Percentiles rank a stretch among this genome's conserved stretches.
Evolutionary conservation across 37 sponge, comb jelly and placozoan species (phyloP).

Genomic region (Agelas oroides): DNA sequence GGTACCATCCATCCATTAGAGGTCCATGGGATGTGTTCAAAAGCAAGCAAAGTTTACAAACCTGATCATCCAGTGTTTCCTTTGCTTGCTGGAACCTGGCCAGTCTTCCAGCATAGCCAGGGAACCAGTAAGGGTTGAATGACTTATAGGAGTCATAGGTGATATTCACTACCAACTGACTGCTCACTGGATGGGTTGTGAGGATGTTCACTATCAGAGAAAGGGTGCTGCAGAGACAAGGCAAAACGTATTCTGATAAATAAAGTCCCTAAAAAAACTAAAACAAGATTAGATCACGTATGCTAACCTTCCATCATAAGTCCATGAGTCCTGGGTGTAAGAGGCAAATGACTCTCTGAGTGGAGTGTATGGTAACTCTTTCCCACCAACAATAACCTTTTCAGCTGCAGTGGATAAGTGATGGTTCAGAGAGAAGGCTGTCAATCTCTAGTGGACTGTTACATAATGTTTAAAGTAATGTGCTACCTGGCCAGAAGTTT

Average conservation of each 20-base stretch:
- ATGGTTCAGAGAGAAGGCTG: background rate
- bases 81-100: conserved; percentile 42
- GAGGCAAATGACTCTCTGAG: conserved; percentile 8
- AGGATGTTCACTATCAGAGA: conserved; percentile 42
- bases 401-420: conserved; percentile 29
- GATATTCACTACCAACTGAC: conserved; percentile 7
- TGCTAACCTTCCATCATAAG: conserved; percentile 74
- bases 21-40: too few species aligned
- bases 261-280: background rate
- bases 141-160: conserved; percentile 3
- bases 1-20: too few species aligned
- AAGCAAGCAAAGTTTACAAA: too few species aligned
- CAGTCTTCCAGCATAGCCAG: conserved; percentile 38
- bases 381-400: conserved; percentile 29
- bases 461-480: background rate
- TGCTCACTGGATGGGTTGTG: conserved; percentile 7
- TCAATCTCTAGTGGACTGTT: background rate
- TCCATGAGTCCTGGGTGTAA: conserved; percentile 56
- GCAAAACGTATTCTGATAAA: too few species aligned
- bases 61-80: conserved; percentile 2
- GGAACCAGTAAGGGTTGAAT: conserved; percentile 25
- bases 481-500: conserved; percentile 68
- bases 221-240: conserved; percentile 13
- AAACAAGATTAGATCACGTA: background rate
- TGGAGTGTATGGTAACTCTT: conserved; percentile 16